Evolutionary conservation across 2,888 invertebrate genomes (phyloP), one percentile per base, ranked within the genome.

Genomic region (Tachina grossa): DNA sequence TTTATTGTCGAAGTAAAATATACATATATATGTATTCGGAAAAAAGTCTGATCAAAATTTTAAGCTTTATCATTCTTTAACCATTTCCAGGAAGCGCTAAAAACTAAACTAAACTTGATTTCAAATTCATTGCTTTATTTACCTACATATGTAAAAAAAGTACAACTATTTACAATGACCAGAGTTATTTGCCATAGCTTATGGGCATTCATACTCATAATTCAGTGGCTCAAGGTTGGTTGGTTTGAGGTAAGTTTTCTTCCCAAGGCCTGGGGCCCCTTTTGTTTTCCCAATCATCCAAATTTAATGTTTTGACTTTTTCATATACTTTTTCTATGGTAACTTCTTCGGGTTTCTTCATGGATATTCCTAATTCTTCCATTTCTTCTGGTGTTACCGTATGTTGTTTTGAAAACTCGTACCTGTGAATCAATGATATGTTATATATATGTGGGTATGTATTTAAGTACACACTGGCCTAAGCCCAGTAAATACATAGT

Each of bases 181-280:
- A 41, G 22, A 13, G 31, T 0, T 13, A 14, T 57, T 31, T 14
- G 31, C 9, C 1, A 57, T 19, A 31, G 55, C 9, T 13, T 57
- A 31, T 31, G 31, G 31, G 0, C 31, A 31, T 31, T 31, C 31
- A 31, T 4, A 31, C 31, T 22, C 22, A 31, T 31, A 31, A 31
- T 31, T 31, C 4, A 31, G 4, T 31, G 31, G 31, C 6, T 31
- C 6, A 31, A 31, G 31, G 31, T 31, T 31, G 31, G 31, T 31
- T 31, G 31, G 31, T 31, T 31, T 31, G 31, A 31, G 31, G 31
- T 31, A 75, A 77, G 45, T 80, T 84, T 79, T 86, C 94, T 90
- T 98, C 97, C 97, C 97, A 97, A 0, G 97, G 97, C 75, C 98
- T 93, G 8, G 97, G 96, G 0, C 97, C 97, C 88, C 98, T 93